A percentile compares a stretch with the other conserved stretches of the same genome.
Conservation (phyloP, 2,113 vertebrate genomes). For the Centrocercus urophasianus region DNA sequence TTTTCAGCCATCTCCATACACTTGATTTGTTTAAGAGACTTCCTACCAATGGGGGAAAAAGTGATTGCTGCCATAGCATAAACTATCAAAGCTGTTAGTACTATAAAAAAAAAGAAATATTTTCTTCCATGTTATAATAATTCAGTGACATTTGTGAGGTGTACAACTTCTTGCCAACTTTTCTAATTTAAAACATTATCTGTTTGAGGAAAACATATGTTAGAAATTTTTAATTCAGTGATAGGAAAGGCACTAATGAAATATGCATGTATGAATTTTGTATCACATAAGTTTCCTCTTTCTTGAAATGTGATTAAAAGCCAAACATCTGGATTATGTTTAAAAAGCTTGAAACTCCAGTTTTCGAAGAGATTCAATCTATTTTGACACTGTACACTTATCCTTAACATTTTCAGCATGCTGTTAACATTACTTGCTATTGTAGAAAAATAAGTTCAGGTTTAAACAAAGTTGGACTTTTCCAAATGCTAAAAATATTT, state of each 20-base stretch:
- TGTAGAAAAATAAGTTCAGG: conserved; percentile 68
- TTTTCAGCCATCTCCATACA: neutral
- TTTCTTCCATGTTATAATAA: conserved; percentile 72
- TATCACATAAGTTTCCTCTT: conserved; percentile 80
- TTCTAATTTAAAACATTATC: conserved; percentile 75
- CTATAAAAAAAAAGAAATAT: neutral
- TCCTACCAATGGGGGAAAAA: conserved; percentile 27
- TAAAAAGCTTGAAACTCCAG: conserved; percentile 80
- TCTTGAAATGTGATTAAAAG: conserved; percentile 83
- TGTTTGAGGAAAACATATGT: conserved; percentile 77
- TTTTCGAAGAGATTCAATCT: conserved; percentile 79
- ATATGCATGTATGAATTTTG: conserved; percentile 83
- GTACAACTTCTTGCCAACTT: conserved; percentile 68
- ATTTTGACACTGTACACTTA: conserved; percentile 82
- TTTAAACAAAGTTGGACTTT: conserved; percentile 76
- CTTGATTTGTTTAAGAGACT: conserved; percentile 6
- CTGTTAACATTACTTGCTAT: conserved; percentile 80
- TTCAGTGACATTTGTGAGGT: conserved; percentile 74
- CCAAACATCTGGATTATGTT: conserved; percentile 85
- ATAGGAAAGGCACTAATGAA: conserved; percentile 84
- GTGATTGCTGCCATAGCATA: conserved; percentile 8
- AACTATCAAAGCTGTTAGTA: conserved; percentile 46
- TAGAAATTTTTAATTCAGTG: conserved; percentile 81
- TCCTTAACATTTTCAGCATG: conserved; percentile 77
- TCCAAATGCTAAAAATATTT: conserved; percentile 73